phyloP scores from a whole-genome alignment of 2,888 invertebrate species.

The Drosophila siamana region DNA sequence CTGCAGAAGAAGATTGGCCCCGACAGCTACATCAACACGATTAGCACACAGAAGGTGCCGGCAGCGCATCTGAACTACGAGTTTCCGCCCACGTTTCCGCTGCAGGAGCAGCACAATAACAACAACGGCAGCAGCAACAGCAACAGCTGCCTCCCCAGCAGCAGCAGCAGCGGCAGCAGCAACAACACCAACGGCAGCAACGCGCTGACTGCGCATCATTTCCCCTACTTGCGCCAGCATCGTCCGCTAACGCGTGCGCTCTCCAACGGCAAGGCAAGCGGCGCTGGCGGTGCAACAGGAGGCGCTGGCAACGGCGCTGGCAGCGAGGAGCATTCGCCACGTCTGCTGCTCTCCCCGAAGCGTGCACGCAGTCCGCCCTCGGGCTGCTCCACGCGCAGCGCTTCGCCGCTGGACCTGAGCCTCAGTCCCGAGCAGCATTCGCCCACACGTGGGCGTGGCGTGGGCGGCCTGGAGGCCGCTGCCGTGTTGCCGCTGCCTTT shows the following conservation, averaged over 20 bases:
- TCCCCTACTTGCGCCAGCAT: constrained; percentile 86
- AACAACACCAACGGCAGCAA: constrained; percentile 20
- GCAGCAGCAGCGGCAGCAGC: too few relatives aligned
- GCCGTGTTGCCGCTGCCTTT: constrained; percentile 23
- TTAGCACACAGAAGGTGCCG: constrained; percentile 85
- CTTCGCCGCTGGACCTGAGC: constrained; percentile 84
- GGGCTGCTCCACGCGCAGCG: constrained; percentile 85
- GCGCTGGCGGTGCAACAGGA: constrained; percentile 41
- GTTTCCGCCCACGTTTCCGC: constrained; percentile 82
- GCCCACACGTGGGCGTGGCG: constrained; percentile 71
- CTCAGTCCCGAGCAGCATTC: constrained; percentile 75
- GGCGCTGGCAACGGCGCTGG: constrained; percentile 17
- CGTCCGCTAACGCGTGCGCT: constrained; percentile 89
- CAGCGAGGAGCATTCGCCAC: constrained; percentile 61
- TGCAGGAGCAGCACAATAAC: constrained; percentile 58
- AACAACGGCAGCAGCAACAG: constrained; percentile 13
- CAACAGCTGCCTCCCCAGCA: background rate
- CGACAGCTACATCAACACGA: constrained; percentile 90
- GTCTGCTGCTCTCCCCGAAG: constrained; percentile 80
- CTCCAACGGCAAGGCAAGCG: constrained; percentile 86
- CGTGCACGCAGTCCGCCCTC: constrained; percentile 85
- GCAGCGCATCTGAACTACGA: constrained; percentile 82
- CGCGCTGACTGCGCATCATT: constrained; percentile 48
- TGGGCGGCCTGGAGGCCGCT: constrained; percentile 53
- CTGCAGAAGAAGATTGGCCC: constrained; percentile 89